Base-by-base conservation (phyloP, 2,797 vertebrate genomes). In the Calcarius lapponicus region DNA sequence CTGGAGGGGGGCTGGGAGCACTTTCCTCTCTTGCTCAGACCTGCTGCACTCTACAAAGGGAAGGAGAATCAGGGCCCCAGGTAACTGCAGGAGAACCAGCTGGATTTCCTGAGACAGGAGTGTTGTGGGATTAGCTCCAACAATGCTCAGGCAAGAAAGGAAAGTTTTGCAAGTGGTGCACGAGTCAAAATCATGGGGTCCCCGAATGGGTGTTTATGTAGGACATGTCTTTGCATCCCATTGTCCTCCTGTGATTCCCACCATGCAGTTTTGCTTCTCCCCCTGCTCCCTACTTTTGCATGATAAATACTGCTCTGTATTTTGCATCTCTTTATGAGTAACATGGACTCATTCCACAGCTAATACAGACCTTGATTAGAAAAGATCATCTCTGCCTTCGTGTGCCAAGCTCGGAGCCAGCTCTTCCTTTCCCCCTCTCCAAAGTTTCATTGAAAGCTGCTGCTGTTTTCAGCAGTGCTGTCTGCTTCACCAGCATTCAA, bases 391-490 rank as follows among this genome's bases (percentile, higher is more conserved):
- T 67, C 90, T 85, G 83, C 78, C 67, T 87, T 61, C 1, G 0
- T 79, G 51, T 91, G 95, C 91, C 88, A 87, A 53, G 40, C 79
- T 45, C 0, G 0, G 60, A 92, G 56, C 73, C 88, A 94, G 56
- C 88, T 57, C 69, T 90, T 58, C 76, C 53, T 91, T 79, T 22
- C 15, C 57, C 20, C 24, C 90, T 78, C 84, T 82, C 86, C 91
- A 80, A 40, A 91, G 67, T 92, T 95, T 66, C 70, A 69, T 26
- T 90, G 88, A 58, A 81, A 91, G 82, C 91, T 83, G 85, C 45
- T 72, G 91, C 85, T 91, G 80, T 78, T 94, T 80, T 75, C 88
- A 88, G 76, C 86, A 79, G 57, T 54, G 70, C 66, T 92, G 53
- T 70, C 79, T 89, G 50, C 42, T 88, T 86, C 87, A 83, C 32